These are phyloP conservation scores for Nomada goodeniana DNA, from an alignment of 2,888 invertebrate genomes.

Conservation along the genomic window DNA sequence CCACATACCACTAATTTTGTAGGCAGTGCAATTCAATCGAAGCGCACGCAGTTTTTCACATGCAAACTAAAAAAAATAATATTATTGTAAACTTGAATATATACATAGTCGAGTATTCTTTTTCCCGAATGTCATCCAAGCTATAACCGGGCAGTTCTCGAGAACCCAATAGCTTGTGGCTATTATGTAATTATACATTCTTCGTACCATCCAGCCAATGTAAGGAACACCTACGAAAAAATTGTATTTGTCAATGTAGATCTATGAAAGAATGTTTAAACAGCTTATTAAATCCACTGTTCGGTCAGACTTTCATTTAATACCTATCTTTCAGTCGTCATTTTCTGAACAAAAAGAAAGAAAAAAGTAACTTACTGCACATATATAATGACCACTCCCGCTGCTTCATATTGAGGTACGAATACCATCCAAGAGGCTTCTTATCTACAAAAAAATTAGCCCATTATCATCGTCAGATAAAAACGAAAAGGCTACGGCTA, in stretches of 20 bases:
- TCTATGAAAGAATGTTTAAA: background rate
- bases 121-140: slow-evolving; percentile 71
- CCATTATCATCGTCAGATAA: background rate
- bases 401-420: slow-evolving; percentile 58
- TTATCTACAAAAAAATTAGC: slow-evolving; percentile 64
- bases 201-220: slow-evolving; percentile 66
- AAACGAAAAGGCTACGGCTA: background rate
- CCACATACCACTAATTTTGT: too few species aligned
- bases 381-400: slow-evolving; percentile 48
- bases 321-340: background rate
- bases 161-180: slow-evolving; percentile 48
- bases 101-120: slow-evolving; percentile 53
- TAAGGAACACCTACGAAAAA: slow-evolving; percentile 64
- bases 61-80: too few species aligned
- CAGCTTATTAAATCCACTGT: background rate
- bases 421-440: slow-evolving; percentile 62
- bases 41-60: too few species aligned
- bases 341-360: background rate
- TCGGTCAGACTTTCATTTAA: background rate
- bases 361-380: slow-evolving; percentile 61
- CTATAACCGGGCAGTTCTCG: slow-evolving; percentile 58
- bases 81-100: slow-evolving; percentile 50
- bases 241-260: background rate
- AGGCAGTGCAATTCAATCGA: too few species aligned
- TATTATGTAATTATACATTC: slow-evolving; percentile 59